Evolutionary conservation across 2,113 vertebrate species (phyloP), one percentile per base, ranked within the genome.

Genomic region (Rynchops niger): DNA sequence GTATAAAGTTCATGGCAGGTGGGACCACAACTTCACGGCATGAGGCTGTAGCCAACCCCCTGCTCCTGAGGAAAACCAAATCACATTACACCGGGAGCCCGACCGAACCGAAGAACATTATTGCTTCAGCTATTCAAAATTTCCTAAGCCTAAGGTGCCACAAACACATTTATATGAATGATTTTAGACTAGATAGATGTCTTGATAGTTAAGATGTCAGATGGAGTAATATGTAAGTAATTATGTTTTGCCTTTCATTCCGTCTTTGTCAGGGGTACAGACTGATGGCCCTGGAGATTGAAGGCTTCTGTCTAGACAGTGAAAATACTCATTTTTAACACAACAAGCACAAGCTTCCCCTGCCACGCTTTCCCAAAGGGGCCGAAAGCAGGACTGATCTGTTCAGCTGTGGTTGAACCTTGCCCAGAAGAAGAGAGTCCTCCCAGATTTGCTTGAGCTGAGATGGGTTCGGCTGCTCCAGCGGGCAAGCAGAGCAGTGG

Each of bases 171-270:
- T 29, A 14, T 30, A 29, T 32, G 91, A 72, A 72, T n/a, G 88
- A 95, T 89, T 95, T 40, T 30, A 81, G 82, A 49, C 62, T 42
- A 74, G 36, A 47, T 40, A 76, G 72, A 89, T 89, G 91, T 91
- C 91, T 91, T 61, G 93, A 86, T 93, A 93, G 82, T 96, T 72
- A 71, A 88, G 91, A 80, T 76, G 84, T 92, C 91, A 89, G 67
- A 5, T 47, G 71, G 30, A 83, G 53, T 83, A 91, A 93, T 89
- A 56, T 52, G 84, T 67, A 91, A 80, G 81, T 83, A 91, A 93
- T 95, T 91, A 61, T 11, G 77, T 62, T 93, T 78, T 93, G 81
- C 62, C 71, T 96, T 83, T 86, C 91, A 89, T 85, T 95, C 91
- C n/a, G 62, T 72, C 87, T 78, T 82, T 79, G 87, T 93, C 93